A percentile compares a stretch with the other conserved stretches of the same genome.
Conservation (phyloP, 2,888 invertebrate genomes). For the Endotricha flammealis region DNA sequence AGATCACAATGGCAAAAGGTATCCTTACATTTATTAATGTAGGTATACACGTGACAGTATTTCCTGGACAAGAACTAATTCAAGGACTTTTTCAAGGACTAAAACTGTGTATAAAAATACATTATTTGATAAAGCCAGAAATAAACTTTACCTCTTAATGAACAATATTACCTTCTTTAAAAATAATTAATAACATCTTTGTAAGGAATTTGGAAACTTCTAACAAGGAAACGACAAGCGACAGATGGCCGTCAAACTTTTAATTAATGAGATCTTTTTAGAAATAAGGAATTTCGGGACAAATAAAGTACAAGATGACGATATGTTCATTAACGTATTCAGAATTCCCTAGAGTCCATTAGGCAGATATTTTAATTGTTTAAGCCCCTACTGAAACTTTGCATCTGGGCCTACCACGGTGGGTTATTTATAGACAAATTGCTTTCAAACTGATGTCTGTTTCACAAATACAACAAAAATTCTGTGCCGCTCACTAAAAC, state of each 20-base stretch:
- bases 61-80: too few relatives aligned
- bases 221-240: conserved; percentile 34
- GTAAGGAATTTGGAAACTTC: conserved; percentile 8
- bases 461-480: conserved; percentile 37
- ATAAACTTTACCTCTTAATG: too few relatives aligned
- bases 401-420: conserved; percentile 70
- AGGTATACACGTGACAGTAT: too few relatives aligned
- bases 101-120: too few relatives aligned
- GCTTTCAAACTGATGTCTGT: conserved; percentile 58
- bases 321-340: conserved; percentile 55
- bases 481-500: not conserved
- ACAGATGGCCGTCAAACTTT: conserved; percentile 40
- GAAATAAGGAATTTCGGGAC: conserved; percentile 29
- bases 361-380: conserved; percentile 77
- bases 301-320: conserved; percentile 4
- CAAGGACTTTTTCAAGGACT: too few relatives aligned
- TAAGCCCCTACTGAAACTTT: conserved; percentile 58
- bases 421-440: conserved; percentile 73
- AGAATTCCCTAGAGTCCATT: conserved; percentile 69
- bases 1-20: too few relatives aligned
- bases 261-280: conserved; percentile 49
- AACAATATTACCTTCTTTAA: too few relatives aligned
- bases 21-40: too few relatives aligned
- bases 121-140: too few relatives aligned
- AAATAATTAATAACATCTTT: conserved; percentile 6